phyloP scores from a whole-genome alignment of 2,113 vertebrate species.

The Dolichallabes microphthalmus region DNA sequence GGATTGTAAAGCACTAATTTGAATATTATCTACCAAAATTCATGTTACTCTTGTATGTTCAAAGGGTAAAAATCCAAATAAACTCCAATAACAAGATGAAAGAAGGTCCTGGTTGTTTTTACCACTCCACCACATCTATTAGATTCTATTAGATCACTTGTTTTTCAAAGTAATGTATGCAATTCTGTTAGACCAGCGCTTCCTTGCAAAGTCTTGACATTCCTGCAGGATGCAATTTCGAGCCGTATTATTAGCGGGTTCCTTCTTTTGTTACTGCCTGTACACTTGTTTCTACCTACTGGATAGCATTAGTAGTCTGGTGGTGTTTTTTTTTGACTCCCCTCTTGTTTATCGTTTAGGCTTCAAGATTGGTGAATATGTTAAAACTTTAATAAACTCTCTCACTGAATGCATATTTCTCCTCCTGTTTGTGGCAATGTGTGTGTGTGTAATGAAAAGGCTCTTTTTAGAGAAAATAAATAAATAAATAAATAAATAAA shows the following conservation, averaged over 20 bases:
- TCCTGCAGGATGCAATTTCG: not conserved
- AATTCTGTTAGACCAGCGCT: not conserved
- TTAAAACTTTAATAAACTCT: not conserved
- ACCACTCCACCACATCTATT: not conserved
- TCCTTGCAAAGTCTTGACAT: constrained; percentile 1
- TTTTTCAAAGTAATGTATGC: not conserved
- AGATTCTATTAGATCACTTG: not conserved
- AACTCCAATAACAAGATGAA: not conserved
- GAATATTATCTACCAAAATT: not conserved
- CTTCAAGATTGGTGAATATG: not conserved
- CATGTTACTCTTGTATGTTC: not conserved
- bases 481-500: constrained; percentile 22
- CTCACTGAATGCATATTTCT: not conserved
- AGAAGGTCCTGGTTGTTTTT: not conserved
- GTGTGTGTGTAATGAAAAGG: not conserved
- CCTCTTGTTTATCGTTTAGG: not conserved
- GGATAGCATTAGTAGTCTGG: not conserved
- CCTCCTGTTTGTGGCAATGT: not conserved
- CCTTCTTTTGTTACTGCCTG: not conserved
- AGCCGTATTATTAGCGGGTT: constrained; percentile 1
- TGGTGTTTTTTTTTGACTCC: not conserved
- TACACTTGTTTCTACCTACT: constrained; percentile 2
- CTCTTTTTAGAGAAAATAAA: not conserved
- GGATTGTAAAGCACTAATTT: not conserved
- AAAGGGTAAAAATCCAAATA: too few species aligned